Evolutionary conservation across 2,888 invertebrate species (phyloP).

Genomic region (Endotricha flammealis): DNA sequence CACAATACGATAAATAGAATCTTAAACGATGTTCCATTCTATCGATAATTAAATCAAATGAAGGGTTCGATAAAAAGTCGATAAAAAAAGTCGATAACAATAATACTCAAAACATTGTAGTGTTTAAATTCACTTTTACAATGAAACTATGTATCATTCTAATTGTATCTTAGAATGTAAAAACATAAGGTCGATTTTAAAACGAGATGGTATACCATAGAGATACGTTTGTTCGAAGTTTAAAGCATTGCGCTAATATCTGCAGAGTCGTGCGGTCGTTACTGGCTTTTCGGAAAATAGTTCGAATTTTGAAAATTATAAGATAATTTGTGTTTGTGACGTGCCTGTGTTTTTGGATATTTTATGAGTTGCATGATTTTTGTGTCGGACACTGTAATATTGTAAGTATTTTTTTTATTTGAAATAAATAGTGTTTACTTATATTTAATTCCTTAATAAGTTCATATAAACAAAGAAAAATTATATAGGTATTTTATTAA

Average conservation of each 20-base stretch:
- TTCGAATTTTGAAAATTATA: constrained; percentile 4
- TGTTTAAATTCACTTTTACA: constrained; percentile 17
- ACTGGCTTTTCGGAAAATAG: neutral
- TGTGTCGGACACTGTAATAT: neutral
- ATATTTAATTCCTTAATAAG: too few relatives aligned
- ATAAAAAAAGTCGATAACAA: constrained; percentile 4
- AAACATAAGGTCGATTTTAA: constrained; percentile 2
- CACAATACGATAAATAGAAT: constrained; percentile 2
- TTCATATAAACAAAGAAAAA: too few relatives aligned
- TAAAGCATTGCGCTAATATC: constrained; percentile 15
- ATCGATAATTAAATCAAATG: constrained; percentile 6
- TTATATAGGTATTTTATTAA: too few relatives aligned
- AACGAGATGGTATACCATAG: constrained; percentile 1
- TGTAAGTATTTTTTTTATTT: neutral
- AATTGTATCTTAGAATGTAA: constrained; percentile 3
- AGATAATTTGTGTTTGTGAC: constrained; percentile 8
- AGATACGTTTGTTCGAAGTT: neutral
- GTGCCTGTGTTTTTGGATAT: neutral
- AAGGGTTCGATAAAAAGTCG: constrained; percentile 5
- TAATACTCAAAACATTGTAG: constrained; percentile 5
- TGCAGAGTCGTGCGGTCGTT: constrained; percentile 14
- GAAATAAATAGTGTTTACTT: too few relatives aligned
- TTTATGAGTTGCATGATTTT: neutral
- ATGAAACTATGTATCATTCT: neutral
- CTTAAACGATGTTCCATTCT: neutral